These are phyloP conservation scores for Tridacna gigas DNA, from an alignment of 2,888 invertebrate species.

Conservation along the genomic window DNA sequence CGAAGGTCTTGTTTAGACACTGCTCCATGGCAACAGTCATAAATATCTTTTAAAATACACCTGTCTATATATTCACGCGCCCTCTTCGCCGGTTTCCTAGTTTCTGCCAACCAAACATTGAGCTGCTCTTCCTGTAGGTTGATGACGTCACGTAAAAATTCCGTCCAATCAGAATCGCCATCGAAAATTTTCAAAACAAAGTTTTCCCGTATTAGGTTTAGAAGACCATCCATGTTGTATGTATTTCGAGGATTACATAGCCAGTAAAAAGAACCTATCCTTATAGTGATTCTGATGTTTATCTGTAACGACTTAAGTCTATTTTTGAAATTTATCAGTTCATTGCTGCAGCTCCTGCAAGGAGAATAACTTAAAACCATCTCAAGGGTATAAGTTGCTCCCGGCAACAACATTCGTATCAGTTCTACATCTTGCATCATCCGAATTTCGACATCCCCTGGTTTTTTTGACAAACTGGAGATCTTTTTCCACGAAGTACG, in stretches of 20 bases:
- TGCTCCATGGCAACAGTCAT: neutral
- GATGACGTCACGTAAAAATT: conserved; percentile 5
- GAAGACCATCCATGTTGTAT: neutral
- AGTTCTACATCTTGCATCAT: conserved; percentile 4
- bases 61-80: neutral
- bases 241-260: neutral
- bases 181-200: neutral
- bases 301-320: neutral
- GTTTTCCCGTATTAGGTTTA: neutral
- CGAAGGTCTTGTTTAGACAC: neutral
- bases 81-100: neutral
- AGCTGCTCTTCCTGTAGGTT: neutral
- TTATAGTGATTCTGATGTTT: neutral
- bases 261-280: neutral
- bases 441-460: conserved; percentile 1
- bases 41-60: conserved; percentile 8
- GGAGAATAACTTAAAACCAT: neutral
- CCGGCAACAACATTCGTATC: neutral
- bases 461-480: neutral
- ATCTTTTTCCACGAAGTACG: neutral
- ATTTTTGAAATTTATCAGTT: neutral
- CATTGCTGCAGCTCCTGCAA: conserved; percentile 3
- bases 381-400: neutral
- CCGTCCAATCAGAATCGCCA: neutral
- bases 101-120: neutral